Evolutionary conservation across 2,888 invertebrate species (phyloP).

Genomic region (Drosophila setosimentum): DNA sequence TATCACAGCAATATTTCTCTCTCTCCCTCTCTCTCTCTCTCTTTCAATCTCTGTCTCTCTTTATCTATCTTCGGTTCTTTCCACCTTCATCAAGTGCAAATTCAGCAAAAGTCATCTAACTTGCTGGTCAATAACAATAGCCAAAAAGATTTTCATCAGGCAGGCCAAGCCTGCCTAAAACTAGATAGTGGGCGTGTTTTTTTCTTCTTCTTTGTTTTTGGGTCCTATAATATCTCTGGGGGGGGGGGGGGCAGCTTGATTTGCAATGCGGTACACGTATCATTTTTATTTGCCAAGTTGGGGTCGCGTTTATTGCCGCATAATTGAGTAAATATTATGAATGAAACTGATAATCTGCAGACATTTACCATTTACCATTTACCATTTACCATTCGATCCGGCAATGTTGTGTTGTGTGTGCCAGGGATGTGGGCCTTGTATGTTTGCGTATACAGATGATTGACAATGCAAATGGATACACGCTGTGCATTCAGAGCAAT

Average conservation of each 20-base stretch:
- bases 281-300: slow-evolving; percentile 71
- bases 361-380: slow-evolving; percentile 43
- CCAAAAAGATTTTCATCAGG: slow-evolving; percentile 15
- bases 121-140: slow-evolving; percentile 34
- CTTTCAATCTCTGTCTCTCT: not conserved
- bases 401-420: slow-evolving; percentile 18
- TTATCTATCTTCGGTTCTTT: not conserved
- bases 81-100: slow-evolving; percentile 26
- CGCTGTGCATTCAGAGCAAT: slow-evolving; percentile 35
- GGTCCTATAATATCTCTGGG: slow-evolving; percentile 3
- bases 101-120: slow-evolving; percentile 38
- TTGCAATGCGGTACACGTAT: slow-evolving; percentile 63
- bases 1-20: slow-evolving; percentile 18
- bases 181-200: not conserved
- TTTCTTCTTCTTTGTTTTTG: not conserved
- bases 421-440: not conserved
- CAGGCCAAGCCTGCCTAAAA: not conserved
- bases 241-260: slow-evolving; percentile 32
- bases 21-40: not conserved
- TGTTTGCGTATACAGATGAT: slow-evolving; percentile 35
- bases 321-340: slow-evolving; percentile 73
- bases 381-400: slow-evolving; percentile 50
- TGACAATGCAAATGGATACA: slow-evolving; percentile 60
- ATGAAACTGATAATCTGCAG: slow-evolving; percentile 72
- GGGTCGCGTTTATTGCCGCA: slow-evolving; percentile 71